Base-by-base conservation (phyloP, 1,140 invertebrate genomes). In the Ips nitidus region DNA sequence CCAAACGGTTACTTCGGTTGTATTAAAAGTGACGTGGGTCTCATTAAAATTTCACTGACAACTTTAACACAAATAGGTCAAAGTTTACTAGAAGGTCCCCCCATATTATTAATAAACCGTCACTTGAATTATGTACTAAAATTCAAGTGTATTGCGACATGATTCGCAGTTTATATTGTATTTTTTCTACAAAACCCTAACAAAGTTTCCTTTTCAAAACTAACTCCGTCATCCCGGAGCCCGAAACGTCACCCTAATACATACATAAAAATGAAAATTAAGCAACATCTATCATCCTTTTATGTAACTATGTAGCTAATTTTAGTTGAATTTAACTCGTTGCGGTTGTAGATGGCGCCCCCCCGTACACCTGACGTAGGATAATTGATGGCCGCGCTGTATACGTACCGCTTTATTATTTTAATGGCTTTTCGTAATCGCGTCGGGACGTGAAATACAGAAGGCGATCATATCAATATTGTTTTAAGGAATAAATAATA, bases 181-280 rank as follows among this genome's bases (percentile, higher is more conserved):
- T 22, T 22, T 22, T 22, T 22, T 22, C 22, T 22, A 22, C 22
- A 22, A 22, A 22, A 22, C 22, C 22, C 22, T 22, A 22, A 22
- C 22, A 22, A 56, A 56, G 6, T 38, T 56, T 56, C 53, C 22
- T 36, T 4, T 37, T 37, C 38, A 36, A 56, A 56, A 37, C 38
- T 40, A 56, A 56, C 53, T 56, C 38, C 53, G 53, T 56, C 53
- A 22, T 22, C 22, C 22, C 22, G 22, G 22, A 22, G 22, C 8
- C 38, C 22, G 22, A 56, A 56, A 56, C 22, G n/a, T 56, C 38
- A 38, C n/a, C n/a, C 53, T 37, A n/a, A 56, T 50, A n/a, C 38
- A 56, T 37, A 56, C n/a, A 56, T 56, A 56, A 56, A 56, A 56
- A 56, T 56, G 53, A 56, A 56, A 56, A 56, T 56, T 56, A 56